phyloP scores from a whole-genome alignment of 2,113 vertebrate genomes.

The Pitta sordida region DNA sequence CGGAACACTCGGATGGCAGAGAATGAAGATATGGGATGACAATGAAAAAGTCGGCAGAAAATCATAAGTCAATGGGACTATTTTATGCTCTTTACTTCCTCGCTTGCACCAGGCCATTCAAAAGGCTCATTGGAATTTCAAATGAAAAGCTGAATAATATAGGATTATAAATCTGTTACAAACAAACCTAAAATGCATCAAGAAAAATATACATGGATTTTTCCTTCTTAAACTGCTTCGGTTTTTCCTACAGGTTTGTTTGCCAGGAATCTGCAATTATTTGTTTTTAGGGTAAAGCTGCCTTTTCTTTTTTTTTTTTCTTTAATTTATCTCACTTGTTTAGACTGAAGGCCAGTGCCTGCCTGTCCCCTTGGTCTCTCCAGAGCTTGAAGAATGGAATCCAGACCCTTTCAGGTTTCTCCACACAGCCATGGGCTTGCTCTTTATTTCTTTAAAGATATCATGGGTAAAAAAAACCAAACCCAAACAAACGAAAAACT shows the following conservation, averaged over 20 bases:
- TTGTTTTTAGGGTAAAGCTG: slow-evolving; percentile 10
- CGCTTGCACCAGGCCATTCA: slow-evolving; percentile 60
- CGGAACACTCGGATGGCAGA: slow-evolving; percentile 1
- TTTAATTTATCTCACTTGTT: not conserved
- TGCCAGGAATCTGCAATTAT: slow-evolving; percentile 35
- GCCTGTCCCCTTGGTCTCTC: not conserved
- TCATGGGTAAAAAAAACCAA: not conserved
- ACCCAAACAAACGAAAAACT: not conserved
- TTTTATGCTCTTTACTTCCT: slow-evolving; percentile 62
- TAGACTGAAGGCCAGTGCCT: not conserved
- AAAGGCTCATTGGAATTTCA: slow-evolving; percentile 75
- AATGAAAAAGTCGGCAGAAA: slow-evolving; percentile 56
- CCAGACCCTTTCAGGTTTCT: not conserved
- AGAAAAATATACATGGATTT: slow-evolving; percentile 70
- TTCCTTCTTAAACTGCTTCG: slow-evolving; percentile 38
- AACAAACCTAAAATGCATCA: slow-evolving; percentile 66
- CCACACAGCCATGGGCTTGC: not conserved
- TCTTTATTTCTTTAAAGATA: not conserved
- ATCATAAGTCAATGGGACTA: slow-evolving; percentile 59
- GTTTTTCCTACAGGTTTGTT: slow-evolving; percentile 27
- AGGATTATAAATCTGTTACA: slow-evolving; percentile 71
- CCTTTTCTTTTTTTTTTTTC: not conserved
- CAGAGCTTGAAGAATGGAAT: not conserved
- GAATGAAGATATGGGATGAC: slow-evolving; percentile 34
- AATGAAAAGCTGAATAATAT: slow-evolving; percentile 72